Evolutionary conservation across 1,140 invertebrate species (phyloP).

Genomic region (Drosophila malerkotliana): DNA sequence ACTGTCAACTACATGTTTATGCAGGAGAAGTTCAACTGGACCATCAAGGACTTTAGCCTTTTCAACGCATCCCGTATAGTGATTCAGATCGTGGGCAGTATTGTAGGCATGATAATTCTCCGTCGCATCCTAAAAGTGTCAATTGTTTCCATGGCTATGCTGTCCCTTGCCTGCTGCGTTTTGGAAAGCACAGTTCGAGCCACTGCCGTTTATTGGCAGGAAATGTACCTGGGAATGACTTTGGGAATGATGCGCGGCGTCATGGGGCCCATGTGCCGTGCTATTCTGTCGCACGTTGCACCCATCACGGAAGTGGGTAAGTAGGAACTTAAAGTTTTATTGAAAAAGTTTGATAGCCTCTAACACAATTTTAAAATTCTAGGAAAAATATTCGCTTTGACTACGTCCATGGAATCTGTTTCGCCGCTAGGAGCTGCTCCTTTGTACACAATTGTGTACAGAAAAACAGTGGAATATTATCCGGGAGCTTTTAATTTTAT

Average conservation of each 20-base stretch:
- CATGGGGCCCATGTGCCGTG: conserved; percentile 86
- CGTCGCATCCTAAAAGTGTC: conserved; percentile 83
- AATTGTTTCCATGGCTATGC: conserved; percentile 68
- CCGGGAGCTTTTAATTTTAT: conserved; percentile 86
- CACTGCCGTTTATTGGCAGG: conserved; percentile 86
- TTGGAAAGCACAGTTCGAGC: conserved; percentile 85
- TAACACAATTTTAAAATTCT: background rate
- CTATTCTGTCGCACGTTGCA: conserved; percentile 88
- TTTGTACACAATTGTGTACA: conserved; percentile 87
- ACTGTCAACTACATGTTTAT: conserved; percentile 87
- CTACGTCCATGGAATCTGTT: conserved; percentile 87
- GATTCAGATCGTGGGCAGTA: conserved; percentile 85
- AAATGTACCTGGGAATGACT: conserved; percentile 86
- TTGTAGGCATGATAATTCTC: conserved; percentile 85
- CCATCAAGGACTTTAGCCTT: conserved; percentile 86
- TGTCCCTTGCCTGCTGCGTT: conserved; percentile 78
- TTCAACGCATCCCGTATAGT: conserved; percentile 85
- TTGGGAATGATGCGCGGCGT: conserved; percentile 86
- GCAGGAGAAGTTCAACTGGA: conserved; percentile 88
- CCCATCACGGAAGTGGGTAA: conserved; percentile 87
- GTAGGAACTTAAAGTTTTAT: conserved; percentile 17
- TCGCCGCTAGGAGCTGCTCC: conserved; percentile 86
- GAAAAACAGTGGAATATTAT: conserved; percentile 85
- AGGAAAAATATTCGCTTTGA: conserved; percentile 87
- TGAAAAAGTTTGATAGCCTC: no score